phyloP scores from a whole-genome alignment of 1,140 invertebrate genomes.

The Nephila pilipes region DNA sequence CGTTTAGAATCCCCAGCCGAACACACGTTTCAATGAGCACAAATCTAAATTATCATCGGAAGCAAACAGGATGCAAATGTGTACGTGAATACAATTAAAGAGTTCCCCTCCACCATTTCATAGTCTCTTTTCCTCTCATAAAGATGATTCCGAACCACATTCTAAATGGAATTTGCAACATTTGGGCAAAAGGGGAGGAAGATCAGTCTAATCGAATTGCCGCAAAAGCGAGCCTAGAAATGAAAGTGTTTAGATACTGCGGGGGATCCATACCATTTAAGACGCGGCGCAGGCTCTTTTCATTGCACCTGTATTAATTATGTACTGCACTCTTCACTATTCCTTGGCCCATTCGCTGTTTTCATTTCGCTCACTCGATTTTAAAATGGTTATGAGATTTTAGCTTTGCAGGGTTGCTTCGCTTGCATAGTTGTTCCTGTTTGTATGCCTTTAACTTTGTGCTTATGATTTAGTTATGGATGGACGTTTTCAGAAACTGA shows the following conservation, averaged over 20 bases:
- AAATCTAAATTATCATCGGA: neutral
- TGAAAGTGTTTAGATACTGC: neutral
- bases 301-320: neutral
- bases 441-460: no score
- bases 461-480: no score
- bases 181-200: neutral
- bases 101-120: neutral
- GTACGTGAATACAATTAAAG: neutral
- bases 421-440: neutral
- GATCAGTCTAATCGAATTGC: neutral
- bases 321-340: neutral
- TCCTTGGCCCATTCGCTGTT: neutral
- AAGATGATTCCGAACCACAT: neutral
- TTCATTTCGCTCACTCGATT: neutral
- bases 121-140: neutral
- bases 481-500: no score
- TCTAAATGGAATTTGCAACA: neutral
- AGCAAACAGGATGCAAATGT: neutral
- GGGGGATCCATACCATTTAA: neutral
- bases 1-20: neutral
- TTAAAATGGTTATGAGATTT: neutral
- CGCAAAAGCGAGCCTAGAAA: neutral
- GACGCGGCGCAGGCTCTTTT: neutral
- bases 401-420: neutral
- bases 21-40: neutral